A percentile compares a stretch with the other conserved stretches of the same genome.
phyloP scores from a whole-genome alignment of 2,113 vertebrate species.

The Alces alces region DNA sequence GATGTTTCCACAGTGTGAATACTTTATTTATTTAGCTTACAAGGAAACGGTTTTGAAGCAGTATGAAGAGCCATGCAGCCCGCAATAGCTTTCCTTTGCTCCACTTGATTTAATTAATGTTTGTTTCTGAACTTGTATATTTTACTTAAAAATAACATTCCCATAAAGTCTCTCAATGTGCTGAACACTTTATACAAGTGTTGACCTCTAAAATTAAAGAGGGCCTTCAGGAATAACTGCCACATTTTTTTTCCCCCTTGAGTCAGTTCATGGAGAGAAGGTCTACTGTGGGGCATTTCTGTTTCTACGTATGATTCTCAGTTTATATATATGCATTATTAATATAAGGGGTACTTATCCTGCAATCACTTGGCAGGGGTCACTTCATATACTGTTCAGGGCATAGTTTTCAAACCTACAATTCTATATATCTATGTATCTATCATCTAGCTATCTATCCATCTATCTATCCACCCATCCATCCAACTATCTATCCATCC shows the following conservation, averaged over 20 bases:
- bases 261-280: background rate
- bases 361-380: background rate
- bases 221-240: background rate
- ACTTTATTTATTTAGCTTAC: background rate
- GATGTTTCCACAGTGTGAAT: background rate
- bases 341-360: background rate
- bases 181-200: background rate
- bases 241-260: background rate
- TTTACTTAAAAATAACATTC: slow-evolving; percentile 30
- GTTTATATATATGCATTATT: background rate
- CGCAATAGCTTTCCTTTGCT: background rate
- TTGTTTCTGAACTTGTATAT: background rate
- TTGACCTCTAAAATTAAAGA: background rate
- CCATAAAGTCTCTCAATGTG: background rate
- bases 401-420: background rate
- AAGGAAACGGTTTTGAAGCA: background rate
- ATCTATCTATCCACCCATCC: no score
- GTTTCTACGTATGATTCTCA: background rate
- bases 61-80: background rate
- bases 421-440: background rate
- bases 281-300: background rate
- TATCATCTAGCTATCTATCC: background rate
- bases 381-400: background rate
- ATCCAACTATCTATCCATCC: no score
- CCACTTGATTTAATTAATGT: background rate